phyloP scores from a whole-genome alignment of 2,113 vertebrate species.

The Tetraodon nigroviridis region DNA sequence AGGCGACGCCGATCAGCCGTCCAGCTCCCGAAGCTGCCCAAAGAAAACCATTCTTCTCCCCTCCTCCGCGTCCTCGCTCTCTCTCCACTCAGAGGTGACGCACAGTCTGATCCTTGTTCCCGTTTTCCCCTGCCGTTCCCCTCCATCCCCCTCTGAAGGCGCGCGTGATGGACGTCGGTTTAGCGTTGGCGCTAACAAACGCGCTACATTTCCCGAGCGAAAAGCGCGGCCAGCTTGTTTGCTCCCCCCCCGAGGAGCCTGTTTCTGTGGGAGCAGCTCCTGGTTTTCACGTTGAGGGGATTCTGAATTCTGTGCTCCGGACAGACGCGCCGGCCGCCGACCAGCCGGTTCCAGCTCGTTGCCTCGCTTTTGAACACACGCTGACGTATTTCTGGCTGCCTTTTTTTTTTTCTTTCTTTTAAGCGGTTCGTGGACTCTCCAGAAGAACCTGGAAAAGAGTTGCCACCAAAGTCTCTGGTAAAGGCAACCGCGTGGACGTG shows the following conservation, averaged over 20 bases:
- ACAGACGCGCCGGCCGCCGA: too few species aligned
- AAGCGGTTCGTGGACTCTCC: conserved; percentile 33
- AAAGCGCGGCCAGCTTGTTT: conserved; percentile 9
- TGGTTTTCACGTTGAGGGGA: conserved; percentile 34
- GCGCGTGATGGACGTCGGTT: not conserved
- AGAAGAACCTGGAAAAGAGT: conserved; percentile 55
- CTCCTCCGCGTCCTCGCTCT: conserved; percentile 80
- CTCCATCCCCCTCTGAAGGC: not conserved
- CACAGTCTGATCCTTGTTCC: conserved; percentile 44
- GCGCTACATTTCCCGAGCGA: conserved; percentile 5
- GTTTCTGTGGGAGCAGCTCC: conserved; percentile 20
- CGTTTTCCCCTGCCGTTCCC: conserved; percentile 12
- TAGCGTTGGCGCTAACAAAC: conserved; percentile 4
- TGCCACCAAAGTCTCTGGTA: conserved; percentile 49
- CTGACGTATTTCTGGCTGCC: not conserved
- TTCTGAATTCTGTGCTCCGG: too few species aligned
- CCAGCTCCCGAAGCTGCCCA: conserved; percentile 84
- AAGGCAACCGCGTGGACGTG: conserved; percentile 41
- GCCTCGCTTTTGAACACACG: too few species aligned
- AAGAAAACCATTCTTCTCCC: conserved; percentile 97
- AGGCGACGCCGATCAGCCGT: conserved; percentile 68
- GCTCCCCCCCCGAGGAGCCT: conserved; percentile 12
- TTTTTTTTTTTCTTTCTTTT: conserved; percentile 45
- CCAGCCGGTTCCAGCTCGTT: too few species aligned
- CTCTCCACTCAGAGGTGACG: conserved; percentile 87